Percentiles rank a stretch among this genome's conserved stretches.
Evolutionary conservation across 2,888 invertebrate species (phyloP).

Genomic region (Brassicogethes aeneus): DNA sequence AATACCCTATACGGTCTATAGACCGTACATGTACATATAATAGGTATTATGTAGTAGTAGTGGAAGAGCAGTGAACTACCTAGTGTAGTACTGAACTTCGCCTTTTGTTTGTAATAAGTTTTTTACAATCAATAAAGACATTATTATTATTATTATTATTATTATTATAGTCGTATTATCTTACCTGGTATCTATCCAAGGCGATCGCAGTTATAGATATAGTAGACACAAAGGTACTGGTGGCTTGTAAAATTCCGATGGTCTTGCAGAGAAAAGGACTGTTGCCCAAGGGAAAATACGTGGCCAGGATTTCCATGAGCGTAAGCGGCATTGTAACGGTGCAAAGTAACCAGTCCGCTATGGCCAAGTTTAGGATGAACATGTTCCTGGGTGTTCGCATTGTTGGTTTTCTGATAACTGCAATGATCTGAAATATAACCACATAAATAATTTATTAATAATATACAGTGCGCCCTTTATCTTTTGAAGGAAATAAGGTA

Average conservation of each 20-base stretch:
- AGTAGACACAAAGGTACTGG: constrained; percentile 87
- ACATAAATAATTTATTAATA: too few species aligned
- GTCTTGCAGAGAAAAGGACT: constrained; percentile 74
- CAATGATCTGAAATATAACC: constrained; percentile 39
- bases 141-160: too few species aligned
- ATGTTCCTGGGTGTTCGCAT: constrained; percentile 94
- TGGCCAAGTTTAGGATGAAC: constrained; percentile 85
- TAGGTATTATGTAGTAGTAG: too few species aligned
- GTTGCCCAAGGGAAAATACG: constrained; percentile 80
- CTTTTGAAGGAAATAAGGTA: too few species aligned
- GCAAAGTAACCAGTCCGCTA: constrained; percentile 77
- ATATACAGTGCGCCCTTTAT: too few species aligned
- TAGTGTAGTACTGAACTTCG: too few species aligned
- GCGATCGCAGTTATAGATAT: constrained; percentile 90
- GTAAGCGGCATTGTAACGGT: constrained; percentile 86
- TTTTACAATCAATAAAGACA: too few species aligned
- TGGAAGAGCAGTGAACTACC: too few species aligned
- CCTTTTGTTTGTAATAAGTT: too few species aligned
- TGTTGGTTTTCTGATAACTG: constrained; percentile 72
- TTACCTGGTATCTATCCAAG: constrained; percentile 72
- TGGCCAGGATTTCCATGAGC: constrained; percentile 73
- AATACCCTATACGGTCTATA: too few species aligned
- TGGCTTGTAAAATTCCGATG: constrained; percentile 78
- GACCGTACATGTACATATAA: too few species aligned
- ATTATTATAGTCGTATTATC: too few species aligned